Evolutionary conservation across 2,113 vertebrate species (phyloP).

Genomic region (Eonycteris spelaea): DNA sequence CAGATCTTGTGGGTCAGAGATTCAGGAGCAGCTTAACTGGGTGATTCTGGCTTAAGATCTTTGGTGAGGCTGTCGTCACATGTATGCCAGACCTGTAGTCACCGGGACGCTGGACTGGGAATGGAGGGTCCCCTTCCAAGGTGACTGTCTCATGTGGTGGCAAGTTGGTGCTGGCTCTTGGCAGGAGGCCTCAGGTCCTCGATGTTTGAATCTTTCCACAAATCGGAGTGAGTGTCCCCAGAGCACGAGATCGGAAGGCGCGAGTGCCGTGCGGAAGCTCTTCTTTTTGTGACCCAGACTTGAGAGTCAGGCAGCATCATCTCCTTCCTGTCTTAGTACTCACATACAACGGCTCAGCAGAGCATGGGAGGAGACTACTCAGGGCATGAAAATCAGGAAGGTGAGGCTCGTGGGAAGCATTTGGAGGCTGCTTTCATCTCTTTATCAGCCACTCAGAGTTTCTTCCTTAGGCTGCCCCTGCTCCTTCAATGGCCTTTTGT

Average conservation of each 20-base stretch:
- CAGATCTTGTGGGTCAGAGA: neutral
- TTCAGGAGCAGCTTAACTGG: neutral
- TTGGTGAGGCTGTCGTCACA: neutral
- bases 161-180: neutral
- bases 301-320: neutral
- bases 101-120: neutral
- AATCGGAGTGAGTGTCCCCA: neutral
- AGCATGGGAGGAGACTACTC: neutral
- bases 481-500: neutral
- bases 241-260: neutral
- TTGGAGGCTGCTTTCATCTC: neutral
- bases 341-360: fast-evolving
- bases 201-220: fast-evolving
- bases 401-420: neutral
- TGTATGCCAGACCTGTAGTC: fast-evolving
- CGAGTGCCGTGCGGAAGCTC: fast-evolving
- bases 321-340: neutral
- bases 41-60: neutral
- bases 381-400: neutral
- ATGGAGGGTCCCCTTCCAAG: neutral
- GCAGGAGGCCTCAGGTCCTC: neutral
- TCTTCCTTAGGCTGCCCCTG: neutral
- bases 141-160: neutral
- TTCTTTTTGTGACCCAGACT: neutral
- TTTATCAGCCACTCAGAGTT: neutral